phyloP scores from a whole-genome alignment of 2,797 vertebrate genomes.

The Pipistrellus pipistrellus region DNA sequence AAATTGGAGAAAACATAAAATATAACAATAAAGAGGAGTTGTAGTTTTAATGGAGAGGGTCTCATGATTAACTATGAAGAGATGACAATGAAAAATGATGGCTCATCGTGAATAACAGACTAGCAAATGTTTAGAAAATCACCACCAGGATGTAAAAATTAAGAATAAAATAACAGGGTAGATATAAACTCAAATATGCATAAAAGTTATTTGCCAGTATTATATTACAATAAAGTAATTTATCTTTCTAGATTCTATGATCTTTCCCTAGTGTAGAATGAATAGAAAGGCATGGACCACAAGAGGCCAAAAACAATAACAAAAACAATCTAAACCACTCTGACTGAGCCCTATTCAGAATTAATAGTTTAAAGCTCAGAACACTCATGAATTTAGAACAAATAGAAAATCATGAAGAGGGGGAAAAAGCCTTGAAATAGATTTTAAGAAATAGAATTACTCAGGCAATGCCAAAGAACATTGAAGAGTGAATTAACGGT shows the following conservation, averaged over 20 bases:
- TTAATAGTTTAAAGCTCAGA: slow-evolving; percentile 19
- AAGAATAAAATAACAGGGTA: slow-evolving; percentile 14
- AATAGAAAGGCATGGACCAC: not conserved
- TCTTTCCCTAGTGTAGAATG: not conserved
- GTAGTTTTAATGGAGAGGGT: not conserved
- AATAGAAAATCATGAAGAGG: slow-evolving; percentile 22
- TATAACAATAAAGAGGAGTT: not conserved
- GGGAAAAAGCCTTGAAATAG: not conserved
- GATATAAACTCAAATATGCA: not conserved
- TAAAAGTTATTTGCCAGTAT: not conserved
- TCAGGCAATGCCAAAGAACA: slow-evolving; percentile 13
- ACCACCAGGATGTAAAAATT: slow-evolving; percentile 10
- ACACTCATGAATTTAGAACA: not conserved
- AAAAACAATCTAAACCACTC: not conserved
- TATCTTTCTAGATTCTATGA: not conserved
- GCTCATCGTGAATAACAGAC: not conserved
- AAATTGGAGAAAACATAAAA: slow-evolving; percentile 2
- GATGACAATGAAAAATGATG: not conserved
- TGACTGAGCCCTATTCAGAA: not conserved
- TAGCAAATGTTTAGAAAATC: slow-evolving; percentile 39
- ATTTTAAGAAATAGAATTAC: slow-evolving; percentile 24
- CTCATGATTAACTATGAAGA: not conserved
- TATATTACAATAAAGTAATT: not conserved
- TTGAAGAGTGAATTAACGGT: not conserved
- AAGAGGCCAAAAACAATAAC: slow-evolving; percentile 29